These are phyloP conservation scores for Orthosia gracilis DNA, from an alignment of 2,888 invertebrate genomes.

Conservation along the genomic window DNA sequence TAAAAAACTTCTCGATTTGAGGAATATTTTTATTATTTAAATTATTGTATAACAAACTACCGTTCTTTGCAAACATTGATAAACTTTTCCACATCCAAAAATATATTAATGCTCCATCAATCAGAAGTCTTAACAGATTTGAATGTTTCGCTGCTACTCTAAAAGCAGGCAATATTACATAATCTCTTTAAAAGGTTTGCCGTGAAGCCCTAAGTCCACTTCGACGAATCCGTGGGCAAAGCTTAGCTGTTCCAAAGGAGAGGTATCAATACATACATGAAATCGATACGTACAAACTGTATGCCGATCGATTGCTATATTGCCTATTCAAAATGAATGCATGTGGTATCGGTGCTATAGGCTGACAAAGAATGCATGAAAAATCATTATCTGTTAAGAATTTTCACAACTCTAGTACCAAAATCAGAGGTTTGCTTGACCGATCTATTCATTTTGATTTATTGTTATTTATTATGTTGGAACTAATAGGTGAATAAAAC, in stretches of 20 bases:
- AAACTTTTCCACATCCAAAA: not conserved
- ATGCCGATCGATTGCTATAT: no score
- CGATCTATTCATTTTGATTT: no score
- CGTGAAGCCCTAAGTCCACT: not conserved
- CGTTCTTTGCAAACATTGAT: not conserved
- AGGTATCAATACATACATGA: no score
- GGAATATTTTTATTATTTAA: not conserved
- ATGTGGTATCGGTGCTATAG: no score
- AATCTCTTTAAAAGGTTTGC: conserved; percentile 9
- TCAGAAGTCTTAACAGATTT: not conserved
- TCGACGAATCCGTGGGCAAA: not conserved
- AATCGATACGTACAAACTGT: no score
- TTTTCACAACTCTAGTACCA: no score
- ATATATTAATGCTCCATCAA: not conserved
- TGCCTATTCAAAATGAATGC: no score
- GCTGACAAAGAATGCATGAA: no score
- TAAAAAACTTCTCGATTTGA: not conserved
- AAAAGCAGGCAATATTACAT: not conserved
- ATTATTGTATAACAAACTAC: not conserved
- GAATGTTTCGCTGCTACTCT: not conserved
- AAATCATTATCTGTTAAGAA: no score
- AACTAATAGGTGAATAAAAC: no score
- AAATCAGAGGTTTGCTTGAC: no score
- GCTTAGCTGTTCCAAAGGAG: not conserved
- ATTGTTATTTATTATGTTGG: no score